Evolutionary conservation across 2,888 invertebrate species (phyloP).

Genomic region (Netelia fuscicornis): DNA sequence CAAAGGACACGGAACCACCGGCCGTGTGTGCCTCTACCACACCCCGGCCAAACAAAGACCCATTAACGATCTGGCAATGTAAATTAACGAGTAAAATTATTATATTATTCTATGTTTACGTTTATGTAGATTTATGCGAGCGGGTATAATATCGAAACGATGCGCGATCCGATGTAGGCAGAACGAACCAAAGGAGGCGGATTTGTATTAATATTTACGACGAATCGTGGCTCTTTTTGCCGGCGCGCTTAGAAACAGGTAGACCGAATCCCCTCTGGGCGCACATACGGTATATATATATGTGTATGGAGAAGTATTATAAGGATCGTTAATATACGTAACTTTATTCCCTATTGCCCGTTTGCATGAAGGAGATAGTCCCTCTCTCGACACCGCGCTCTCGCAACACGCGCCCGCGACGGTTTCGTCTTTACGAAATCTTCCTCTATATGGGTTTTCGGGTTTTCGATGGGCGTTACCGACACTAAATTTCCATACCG

Average conservation of each 20-base stretch:
- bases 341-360: slow-evolving; percentile 60
- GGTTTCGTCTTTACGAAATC: slow-evolving; percentile 57
- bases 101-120: slow-evolving; percentile 49
- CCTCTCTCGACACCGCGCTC: slow-evolving; percentile 19
- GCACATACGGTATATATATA: slow-evolving; percentile 16
- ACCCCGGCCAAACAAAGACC: slow-evolving; percentile 51
- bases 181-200: slow-evolving; percentile 50
- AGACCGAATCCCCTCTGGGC: slow-evolving; percentile 35
- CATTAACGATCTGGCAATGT: slow-evolving; percentile 61
- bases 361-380: slow-evolving; percentile 39
- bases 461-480: slow-evolving; percentile 64
- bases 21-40: slow-evolving; percentile 13
- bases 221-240: slow-evolving; percentile 44
- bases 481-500: slow-evolving; percentile 68
- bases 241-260: slow-evolving; percentile 37
- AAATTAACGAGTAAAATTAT: slow-evolving; percentile 59
- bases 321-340: slow-evolving; percentile 68
- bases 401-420: slow-evolving; percentile 18
- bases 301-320: slow-evolving; percentile 62
- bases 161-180: slow-evolving; percentile 37
- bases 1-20: slow-evolving; percentile 2
- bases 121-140: slow-evolving; percentile 1
- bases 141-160: slow-evolving; percentile 14
- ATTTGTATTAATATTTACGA: slow-evolving; percentile 52
- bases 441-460: slow-evolving; percentile 63